Conservation (phyloP, 1,140 invertebrate genomes). For the Oncopodura yosiiana region DNA sequence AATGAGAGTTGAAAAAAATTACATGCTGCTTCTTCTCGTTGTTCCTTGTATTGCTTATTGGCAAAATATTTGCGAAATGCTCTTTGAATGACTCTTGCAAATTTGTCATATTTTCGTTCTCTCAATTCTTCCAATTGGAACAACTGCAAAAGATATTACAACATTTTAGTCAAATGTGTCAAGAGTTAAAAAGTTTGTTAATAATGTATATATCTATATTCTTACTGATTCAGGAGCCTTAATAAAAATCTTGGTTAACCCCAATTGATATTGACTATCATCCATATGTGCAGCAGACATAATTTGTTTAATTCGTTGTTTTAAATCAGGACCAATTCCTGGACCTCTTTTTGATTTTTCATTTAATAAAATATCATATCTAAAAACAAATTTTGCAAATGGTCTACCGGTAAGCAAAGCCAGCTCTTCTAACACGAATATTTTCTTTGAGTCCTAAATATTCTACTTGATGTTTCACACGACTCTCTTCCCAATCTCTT, state of each 20-base stretch:
- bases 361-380: slow-evolving; percentile 59
- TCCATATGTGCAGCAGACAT: slow-evolving; percentile 54
- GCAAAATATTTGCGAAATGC: slow-evolving; percentile 61
- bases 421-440: slow-evolving; percentile 55
- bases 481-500: slow-evolving; percentile 57
- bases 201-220: neutral
- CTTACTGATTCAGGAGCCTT: slow-evolving; percentile 64
- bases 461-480: slow-evolving; percentile 52
- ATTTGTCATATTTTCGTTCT: slow-evolving; percentile 59
- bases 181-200: neutral
- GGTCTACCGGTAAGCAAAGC: slow-evolving; percentile 54
- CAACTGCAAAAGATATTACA: slow-evolving; percentile 39
- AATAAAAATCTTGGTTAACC: slow-evolving; percentile 62
- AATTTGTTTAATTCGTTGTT: slow-evolving; percentile 52
- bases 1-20: slow-evolving; percentile 10
- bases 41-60: slow-evolving; percentile 49
- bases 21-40: slow-evolving; percentile 52
- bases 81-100: slow-evolving; percentile 61
- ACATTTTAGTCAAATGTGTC: neutral
- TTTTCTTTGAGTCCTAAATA: slow-evolving; percentile 45
- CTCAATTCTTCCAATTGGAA: slow-evolving; percentile 63
- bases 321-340: no score
- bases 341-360: slow-evolving; percentile 54
- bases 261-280: slow-evolving; percentile 58
- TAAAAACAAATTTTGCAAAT: slow-evolving; percentile 49